These are phyloP conservation scores for Spilosoma lubricipeda DNA, from an alignment of 2,888 invertebrate species.

Conservation along the genomic window DNA sequence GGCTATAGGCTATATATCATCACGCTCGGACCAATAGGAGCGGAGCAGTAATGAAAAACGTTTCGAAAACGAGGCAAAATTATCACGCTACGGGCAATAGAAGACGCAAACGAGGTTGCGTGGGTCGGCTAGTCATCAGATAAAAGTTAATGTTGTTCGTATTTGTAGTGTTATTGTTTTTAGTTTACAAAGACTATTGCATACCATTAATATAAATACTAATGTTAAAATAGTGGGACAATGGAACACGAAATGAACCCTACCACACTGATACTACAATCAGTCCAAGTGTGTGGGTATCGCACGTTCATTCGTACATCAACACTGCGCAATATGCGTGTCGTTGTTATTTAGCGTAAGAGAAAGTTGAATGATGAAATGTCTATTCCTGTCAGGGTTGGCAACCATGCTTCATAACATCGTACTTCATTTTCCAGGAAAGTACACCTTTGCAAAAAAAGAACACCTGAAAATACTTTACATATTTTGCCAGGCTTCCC, in stretches of 20 bases:
- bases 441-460: background rate
- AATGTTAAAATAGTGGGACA: background rate
- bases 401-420: background rate
- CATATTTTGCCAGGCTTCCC: no score
- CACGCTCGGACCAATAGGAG: no score
- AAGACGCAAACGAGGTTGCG: no score
- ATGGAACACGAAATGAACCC: background rate
- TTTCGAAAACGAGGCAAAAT: no score
- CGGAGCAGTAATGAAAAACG: no score
- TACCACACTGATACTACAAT: background rate
- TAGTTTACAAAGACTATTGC: no score
- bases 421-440: background rate
- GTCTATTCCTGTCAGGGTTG: slow-evolving; percentile 26
- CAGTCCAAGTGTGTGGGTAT: background rate
- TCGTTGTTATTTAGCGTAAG: slow-evolving; percentile 57
- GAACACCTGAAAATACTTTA: no score
- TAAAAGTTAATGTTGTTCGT: background rate
- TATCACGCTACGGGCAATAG: no score
- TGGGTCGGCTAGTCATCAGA: no score
- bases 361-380: slow-evolving; percentile 62
- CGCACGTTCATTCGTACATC: slow-evolving; percentile 9
- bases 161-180: background rate
- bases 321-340: slow-evolving; percentile 54
- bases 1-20: no score
- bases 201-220: no score